Evolutionary conservation across 2,113 vertebrate genomes (phyloP).

Genomic region (Budorcas taxicolor): DNA sequence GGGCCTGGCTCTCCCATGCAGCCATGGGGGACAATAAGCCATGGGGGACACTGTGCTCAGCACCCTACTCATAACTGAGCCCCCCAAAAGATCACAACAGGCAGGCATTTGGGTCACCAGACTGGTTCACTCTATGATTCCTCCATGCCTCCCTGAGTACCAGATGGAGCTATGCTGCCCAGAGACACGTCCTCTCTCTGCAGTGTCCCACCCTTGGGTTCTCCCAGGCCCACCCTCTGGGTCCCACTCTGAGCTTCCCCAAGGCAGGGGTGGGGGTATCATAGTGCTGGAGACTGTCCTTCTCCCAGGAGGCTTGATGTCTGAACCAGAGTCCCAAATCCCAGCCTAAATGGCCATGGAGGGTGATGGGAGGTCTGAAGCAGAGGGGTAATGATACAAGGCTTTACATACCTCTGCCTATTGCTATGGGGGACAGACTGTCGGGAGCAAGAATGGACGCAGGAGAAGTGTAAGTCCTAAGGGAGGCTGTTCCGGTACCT

Average conservation of each 20-base stretch:
- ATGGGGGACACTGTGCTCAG: not conserved
- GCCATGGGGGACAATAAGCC: not conserved
- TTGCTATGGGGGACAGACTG: not conserved
- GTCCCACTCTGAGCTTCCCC: not conserved
- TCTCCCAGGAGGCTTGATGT: not conserved
- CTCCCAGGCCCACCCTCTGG: too few relatives aligned
- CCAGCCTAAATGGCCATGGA: not conserved
- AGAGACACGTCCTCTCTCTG: not conserved
- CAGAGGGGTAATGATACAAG: not conserved
- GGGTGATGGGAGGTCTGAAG: too few relatives aligned
- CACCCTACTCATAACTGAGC: not conserved
- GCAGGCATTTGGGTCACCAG: not conserved
- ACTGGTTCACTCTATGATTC: not conserved
- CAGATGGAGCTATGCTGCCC: not conserved
- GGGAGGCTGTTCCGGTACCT: too few relatives aligned
- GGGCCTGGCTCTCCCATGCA: not conserved
- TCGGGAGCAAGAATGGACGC: accelerated
- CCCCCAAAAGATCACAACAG: not conserved
- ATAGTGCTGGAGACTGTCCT: not conserved
- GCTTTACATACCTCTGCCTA: not conserved
- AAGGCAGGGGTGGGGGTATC: not conserved
- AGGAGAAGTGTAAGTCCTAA: not conserved
- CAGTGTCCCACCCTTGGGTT: not conserved
- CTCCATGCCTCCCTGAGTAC: not conserved
- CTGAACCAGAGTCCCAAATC: not conserved